Evolutionary conservation across 23 tunicate species (phyloP), one percentile per base, ranked within the genome.

Genomic region (Ascidia mentula): DNA sequence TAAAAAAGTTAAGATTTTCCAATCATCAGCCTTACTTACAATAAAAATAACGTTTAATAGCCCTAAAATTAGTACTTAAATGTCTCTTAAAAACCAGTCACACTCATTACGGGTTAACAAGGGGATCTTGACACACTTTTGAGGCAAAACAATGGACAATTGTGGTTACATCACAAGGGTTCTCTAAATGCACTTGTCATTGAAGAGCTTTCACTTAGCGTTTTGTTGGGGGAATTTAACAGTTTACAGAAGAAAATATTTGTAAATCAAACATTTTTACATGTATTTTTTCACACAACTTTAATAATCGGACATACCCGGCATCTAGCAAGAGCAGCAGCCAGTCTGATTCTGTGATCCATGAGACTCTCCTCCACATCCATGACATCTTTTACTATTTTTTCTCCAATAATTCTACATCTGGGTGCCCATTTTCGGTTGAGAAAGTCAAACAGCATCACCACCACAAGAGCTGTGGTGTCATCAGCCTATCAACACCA

Each of bases 401-500:
- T 75, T 35, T 93, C 94, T 26, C 93, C 98, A 22, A 88, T 71
- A 22, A 93, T 75, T 0, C 72, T 80, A 72, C 88, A 79, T 40
- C 89, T 85, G 0, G 93, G 88, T 6, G 79, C 77, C 90, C 90
- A 93, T 45, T 80, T 88, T 80, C 98, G 84, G 81, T 88, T 87
- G 76, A 88, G 98, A 61, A 83, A 93, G 69, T 93, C 98, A 59
- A 76, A 85, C 72, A 93, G 45, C 93, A 93, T 88, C 60, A 93
- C 98, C 82, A 93, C 77, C 30, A 93, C 87, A 7, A 88, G 59
- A 26, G 98, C 98, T 33, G 88, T 81, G 1, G 84, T 86, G 46
- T 93, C 98, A 42, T 93, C 98, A 36, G 80, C 87, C 98, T 93
- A 74, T 39, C 18, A 4, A 53, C 24, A 53, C 22, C 24, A 9